A percentile compares a stretch with the other conserved stretches of the same genome.
Conservation (phyloP, 2,113 vertebrate genomes). For the Erythrocercus mccallii region DNA sequence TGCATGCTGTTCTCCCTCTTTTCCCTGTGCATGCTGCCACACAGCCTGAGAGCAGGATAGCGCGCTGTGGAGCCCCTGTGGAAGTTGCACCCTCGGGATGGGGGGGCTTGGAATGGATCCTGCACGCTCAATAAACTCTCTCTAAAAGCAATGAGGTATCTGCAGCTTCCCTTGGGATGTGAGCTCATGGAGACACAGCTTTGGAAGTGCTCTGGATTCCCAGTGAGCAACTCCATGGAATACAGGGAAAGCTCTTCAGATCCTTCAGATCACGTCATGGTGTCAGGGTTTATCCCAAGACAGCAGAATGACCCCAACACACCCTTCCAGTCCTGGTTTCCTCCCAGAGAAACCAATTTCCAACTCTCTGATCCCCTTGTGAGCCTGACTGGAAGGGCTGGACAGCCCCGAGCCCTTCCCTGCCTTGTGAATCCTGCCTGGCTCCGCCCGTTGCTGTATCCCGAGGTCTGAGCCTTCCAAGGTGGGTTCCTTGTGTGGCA, state of each 20-base stretch:
- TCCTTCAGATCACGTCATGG: not conserved
- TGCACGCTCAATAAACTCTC: accelerated
- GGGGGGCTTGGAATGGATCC: not conserved
- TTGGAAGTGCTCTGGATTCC: not conserved
- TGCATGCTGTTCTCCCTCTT: not conserved
- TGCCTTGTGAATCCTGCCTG: accelerated
- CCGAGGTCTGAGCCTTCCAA: accelerated
- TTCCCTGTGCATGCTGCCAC: not conserved
- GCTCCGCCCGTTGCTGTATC: accelerated
- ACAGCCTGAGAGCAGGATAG: accelerated
- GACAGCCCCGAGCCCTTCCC: too few relatives aligned
- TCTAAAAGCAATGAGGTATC: not conserved
- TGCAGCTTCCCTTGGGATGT: not conserved
- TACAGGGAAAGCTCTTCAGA: not conserved
- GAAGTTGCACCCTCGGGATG: not conserved
- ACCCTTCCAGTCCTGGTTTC: not conserved
- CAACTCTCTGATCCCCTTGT: not conserved
- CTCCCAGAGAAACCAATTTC: not conserved
- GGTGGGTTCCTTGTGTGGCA: not conserved
- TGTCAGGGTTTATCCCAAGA: not conserved
- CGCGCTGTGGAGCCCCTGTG: not conserved
- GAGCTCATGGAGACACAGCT: not conserved
- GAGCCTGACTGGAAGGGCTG: not conserved
- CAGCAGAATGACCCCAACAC: accelerated
- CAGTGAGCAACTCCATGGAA: accelerated